phyloP scores from a whole-genome alignment of 1,140 invertebrate genomes.

The Pararge aegeria region DNA sequence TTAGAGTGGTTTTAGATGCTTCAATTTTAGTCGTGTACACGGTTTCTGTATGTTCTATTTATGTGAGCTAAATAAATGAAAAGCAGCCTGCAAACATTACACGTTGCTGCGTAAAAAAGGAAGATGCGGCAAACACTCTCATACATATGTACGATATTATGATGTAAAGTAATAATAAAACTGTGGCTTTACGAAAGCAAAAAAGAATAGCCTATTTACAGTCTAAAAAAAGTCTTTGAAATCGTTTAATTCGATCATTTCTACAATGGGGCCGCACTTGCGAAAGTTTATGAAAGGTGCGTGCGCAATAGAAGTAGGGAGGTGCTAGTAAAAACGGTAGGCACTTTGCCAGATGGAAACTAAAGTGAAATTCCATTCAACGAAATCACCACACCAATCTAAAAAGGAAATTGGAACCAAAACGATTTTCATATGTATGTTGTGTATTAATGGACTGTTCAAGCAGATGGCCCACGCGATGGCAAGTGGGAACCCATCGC shows the following conservation, averaged over 20 bases:
- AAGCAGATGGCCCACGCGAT: too few relatives aligned
- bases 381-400: not conserved
- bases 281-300: conserved; percentile 6
- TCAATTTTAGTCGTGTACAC: too few relatives aligned
- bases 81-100: too few relatives aligned
- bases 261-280: not conserved
- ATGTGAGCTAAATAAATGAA: too few relatives aligned
- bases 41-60: too few relatives aligned
- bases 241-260: not conserved
- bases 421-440: not conserved
- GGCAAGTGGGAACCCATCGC: too few relatives aligned
- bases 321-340: not conserved
- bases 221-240: not conserved
- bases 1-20: too few relatives aligned
- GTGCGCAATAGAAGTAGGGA: not conserved
- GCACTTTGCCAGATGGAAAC: conserved; percentile 11
- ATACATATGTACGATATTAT: too few relatives aligned
- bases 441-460: too few relatives aligned
- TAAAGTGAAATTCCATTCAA: conserved; percentile 12
- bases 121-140: too few relatives aligned
- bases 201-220: not conserved
- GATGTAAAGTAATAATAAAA: too few relatives aligned
- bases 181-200: not conserved
- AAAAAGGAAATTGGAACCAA: not conserved
- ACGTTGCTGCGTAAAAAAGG: too few relatives aligned